Evolutionary conservation across 2,888 invertebrate genomes (phyloP), one percentile per base, ranked within the genome.

Genomic region (Amphiduros pacificus): DNA sequence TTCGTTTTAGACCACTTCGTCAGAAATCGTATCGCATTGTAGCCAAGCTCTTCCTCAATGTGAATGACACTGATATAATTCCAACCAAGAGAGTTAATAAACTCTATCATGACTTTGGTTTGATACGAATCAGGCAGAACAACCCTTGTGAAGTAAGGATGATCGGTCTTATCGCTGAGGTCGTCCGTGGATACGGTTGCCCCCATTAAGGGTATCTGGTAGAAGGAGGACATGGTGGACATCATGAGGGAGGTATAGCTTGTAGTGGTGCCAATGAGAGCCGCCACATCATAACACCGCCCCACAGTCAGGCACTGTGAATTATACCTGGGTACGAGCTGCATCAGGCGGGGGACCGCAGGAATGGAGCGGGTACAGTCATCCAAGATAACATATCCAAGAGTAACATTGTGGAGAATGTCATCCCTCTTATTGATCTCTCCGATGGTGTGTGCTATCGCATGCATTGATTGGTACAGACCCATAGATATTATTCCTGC

Each of bases 81-180:
- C 53, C 53, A 53, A 31, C 29, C 29, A 28, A 53, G 27, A 31
- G 11, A 22, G 3, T 26, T 22, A 5, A 31, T 17, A 20, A 53
- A 53, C 4, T 6, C n/a, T 22, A 53, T 29, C 29, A 53, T 29
- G 31, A 31, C 53, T 29, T 29, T 6, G 24, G 53, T 29, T 20
- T 53, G 53, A 20, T 31, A 53, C 2, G 22, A 11, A 20, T 53
- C 53, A 28, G 53, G 53, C 6, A 22, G 22, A 20, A 32, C 53
- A 5, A 53, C 29, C 14, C 53, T 28, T 22, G 31, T 28, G 53
- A 29, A 53, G 32, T 53, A 28, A 22, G 53, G 29, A 29, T 53
- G 31, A 22, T 53, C 29, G 11, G 31, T 29, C 22, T 53, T 53
- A 20, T 53, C 53, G 29, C 53, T 53, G 22, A 53, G 31, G 29